Base-by-base conservation (phyloP, 2,797 vertebrate species). In the Neosalanx taihuensis region DNA sequence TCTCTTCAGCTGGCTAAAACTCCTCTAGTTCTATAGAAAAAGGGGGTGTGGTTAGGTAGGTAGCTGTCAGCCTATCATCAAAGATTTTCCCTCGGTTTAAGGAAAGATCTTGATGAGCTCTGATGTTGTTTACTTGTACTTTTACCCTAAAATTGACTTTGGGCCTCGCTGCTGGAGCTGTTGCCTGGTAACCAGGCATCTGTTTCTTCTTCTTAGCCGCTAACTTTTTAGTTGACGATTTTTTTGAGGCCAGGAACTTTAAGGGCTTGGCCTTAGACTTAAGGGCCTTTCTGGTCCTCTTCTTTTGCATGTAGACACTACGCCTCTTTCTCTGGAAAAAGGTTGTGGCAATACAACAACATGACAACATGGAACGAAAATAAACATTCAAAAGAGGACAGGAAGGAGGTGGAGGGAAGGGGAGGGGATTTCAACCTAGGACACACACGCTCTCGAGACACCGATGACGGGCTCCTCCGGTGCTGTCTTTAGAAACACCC, bases 321-420 rank as follows among this genome's bases (percentile, higher is more conserved):
- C 93, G 90, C 95, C 95, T 97, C 93, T 92, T 96, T 94, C 94
- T 96, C 97, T 98, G 95, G 84, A 97, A 93, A 87, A 92, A 72
- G 81, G 84, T 79, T 75, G 92, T 87, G 90, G 87, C 91, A 90
- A 95, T 93, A 95, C 93, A 84, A 92, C 90, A 94, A 93, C 83
- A 96, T 90, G 92, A 72, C 93, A 87, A 93, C 88, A 89, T 56
- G 15, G 51, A 56, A 56, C 51, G 51, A 56, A 46, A 26, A 30
- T 13, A 29, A 61, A 61, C 29, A 61, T 15, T 61, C 20, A 61
- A 29, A 61, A 13, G 29, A 17, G 29, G 3, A 61, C 6, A 26
- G 46, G 18, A 23, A 23, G 46, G 23, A 37, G 68, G 68, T 53
- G 26, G 64, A 69, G 41, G 67, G 37, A 53, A 30, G 20, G 59